Conservation (phyloP, 2,888 invertebrate genomes). For the Ethmia dodecea region DNA sequence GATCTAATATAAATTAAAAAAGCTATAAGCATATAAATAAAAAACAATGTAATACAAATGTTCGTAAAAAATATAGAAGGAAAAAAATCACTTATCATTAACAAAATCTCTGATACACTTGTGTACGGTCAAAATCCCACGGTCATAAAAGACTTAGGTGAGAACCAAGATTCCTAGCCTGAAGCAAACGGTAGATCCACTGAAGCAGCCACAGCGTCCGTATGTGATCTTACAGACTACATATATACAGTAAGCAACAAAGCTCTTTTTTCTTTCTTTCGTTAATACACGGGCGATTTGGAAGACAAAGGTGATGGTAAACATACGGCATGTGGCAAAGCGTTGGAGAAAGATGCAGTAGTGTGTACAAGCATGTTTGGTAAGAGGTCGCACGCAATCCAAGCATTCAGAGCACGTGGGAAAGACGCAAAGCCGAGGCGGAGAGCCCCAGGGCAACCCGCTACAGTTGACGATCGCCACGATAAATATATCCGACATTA, state of each 20-base stretch:
- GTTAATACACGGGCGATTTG: constrained; percentile 31
- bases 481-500: constrained; percentile 73
- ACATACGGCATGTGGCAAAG: constrained; percentile 22
- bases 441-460: constrained; percentile 59
- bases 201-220: constrained; percentile 62
- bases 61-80: too few species aligned
- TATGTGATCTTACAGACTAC: constrained; percentile 38
- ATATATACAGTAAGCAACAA: constrained; percentile 24
- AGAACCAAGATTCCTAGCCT: constrained; percentile 60
- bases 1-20: too few species aligned
- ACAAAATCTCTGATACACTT: constrained; percentile 37
- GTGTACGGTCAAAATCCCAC: constrained; percentile 56
- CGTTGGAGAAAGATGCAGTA: constrained; percentile 36
- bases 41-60: too few species aligned
- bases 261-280: too few species aligned
- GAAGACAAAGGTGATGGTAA: constrained; percentile 18
- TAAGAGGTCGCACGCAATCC: constrained; percentile 72
- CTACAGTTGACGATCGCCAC: constrained; percentile 71
- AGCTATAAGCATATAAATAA: too few species aligned
- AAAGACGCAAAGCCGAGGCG: constrained; percentile 57
- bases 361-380: constrained; percentile 47
- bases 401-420: constrained; percentile 75
- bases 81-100: constrained; percentile 47
- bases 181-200: constrained; percentile 72
- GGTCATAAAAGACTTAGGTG: constrained; percentile 64